phyloP scores from a whole-genome alignment of 2,888 invertebrate genomes.

The Ectemnius continuus region DNA sequence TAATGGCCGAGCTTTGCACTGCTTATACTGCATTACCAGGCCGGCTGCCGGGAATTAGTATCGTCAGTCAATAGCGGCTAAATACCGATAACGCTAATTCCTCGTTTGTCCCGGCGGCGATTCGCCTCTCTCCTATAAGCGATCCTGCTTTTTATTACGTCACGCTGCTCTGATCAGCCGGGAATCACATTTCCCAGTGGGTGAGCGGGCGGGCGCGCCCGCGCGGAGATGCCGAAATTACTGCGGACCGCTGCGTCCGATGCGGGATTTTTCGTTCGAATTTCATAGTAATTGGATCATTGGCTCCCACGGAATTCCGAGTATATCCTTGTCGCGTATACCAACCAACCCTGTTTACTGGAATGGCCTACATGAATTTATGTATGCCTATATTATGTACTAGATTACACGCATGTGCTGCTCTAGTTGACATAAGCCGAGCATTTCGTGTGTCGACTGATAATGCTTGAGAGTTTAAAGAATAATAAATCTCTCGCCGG shows the following conservation, averaged over 20 bases:
- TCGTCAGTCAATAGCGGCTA: conserved; percentile 5
- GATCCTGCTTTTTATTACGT: background rate
- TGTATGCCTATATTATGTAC: background rate
- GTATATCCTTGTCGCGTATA: conserved; percentile 9
- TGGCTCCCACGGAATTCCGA: conserved; percentile 40
- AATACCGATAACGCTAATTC: background rate
- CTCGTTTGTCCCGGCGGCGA: background rate
- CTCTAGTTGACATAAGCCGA: no score
- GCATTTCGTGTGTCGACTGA: no score
- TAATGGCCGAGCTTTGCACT: no score
- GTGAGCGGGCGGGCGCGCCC: no score
- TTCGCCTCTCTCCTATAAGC: background rate
- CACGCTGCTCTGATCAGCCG: background rate
- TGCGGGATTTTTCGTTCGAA: conserved; percentile 20
- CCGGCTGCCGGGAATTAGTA: background rate
- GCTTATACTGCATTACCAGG: background rate
- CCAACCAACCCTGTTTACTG: conserved; percentile 3
- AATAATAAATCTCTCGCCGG: no score
- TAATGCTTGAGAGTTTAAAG: no score
- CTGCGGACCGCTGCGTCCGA: conserved; percentile 9
- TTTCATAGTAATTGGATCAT: conserved; percentile 45
- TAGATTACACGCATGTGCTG: conserved; percentile 14
- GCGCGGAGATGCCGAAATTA: conserved; percentile 22
- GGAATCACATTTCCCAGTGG: conserved; percentile 14
- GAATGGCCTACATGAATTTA: background rate